phyloP scores from a whole-genome alignment of 1,140 invertebrate genomes.

The Bathynomus jamesi region DNA sequence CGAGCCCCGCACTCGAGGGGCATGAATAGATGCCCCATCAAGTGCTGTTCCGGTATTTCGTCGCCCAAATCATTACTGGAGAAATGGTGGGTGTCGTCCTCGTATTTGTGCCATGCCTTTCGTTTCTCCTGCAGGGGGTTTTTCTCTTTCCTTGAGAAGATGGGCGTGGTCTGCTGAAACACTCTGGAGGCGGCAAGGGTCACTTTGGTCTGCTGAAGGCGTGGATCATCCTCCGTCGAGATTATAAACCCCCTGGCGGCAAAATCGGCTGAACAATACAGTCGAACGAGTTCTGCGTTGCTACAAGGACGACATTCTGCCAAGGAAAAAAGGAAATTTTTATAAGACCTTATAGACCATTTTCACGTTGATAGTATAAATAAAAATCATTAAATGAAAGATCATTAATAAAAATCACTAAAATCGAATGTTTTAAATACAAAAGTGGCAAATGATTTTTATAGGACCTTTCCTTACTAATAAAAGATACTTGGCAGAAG shows the following conservation, averaged over 20 bases:
- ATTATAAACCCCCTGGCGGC: constrained; percentile 47
- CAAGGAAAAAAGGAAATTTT: constrained; percentile 38
- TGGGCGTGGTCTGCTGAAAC: constrained; percentile 47
- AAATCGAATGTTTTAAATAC: too few species aligned
- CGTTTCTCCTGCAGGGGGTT: not conserved
- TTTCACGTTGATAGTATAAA: too few species aligned
- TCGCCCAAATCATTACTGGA: not conserved
- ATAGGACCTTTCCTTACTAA: too few species aligned
- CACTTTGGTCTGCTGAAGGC: not conserved
- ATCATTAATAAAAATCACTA: too few species aligned
- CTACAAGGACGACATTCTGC: constrained; percentile 67
- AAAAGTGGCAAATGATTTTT: too few species aligned
- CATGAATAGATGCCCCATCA: constrained; percentile 43
- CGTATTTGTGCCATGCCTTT: not conserved
- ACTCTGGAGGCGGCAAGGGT: constrained; percentile 50
- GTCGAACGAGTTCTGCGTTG: constrained; percentile 61
- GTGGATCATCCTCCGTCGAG: constrained; percentile 11
- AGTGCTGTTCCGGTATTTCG: constrained; percentile 28
- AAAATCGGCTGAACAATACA: constrained; percentile 71
- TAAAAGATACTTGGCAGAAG: too few species aligned
- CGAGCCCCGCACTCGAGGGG: constrained; percentile 59
- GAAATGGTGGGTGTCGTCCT: too few species aligned
- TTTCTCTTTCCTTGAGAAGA: constrained; percentile 11
- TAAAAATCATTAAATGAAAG: too few species aligned
- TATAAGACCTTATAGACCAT: too few species aligned